Evolutionary conservation across 2,797 vertebrate species (phyloP), one percentile per base, ranked within the genome.

Genomic region (Petrocephalus sullivani): DNA sequence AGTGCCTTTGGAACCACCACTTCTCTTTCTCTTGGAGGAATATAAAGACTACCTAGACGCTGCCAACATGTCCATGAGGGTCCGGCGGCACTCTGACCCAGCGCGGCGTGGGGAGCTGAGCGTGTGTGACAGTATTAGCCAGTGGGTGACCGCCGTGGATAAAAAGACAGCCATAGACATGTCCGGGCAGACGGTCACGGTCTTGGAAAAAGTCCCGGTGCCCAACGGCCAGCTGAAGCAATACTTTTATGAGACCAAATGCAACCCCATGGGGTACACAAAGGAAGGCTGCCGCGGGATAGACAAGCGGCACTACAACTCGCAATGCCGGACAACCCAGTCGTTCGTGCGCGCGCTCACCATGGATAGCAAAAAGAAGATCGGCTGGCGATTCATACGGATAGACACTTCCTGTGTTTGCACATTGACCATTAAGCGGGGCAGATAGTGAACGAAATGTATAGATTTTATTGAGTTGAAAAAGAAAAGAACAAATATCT

Each of bases 331-430:
- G 98, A 99, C 98, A 97, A 99, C 98, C 95, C 98, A 99, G 95
- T 99, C 98, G 92, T 99, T 98, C 0, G 98, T 99, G 95, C 96
- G 98, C 95, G 98, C 98, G 89, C 97, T 99, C 90, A 99, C 98
- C 95, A 98, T 99, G 98, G 98, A 99, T 99, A 98, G 96, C 94
- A 99, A 99, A 97, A 98, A 98, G 96, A 97, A 98, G 95, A 98
- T 99, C 90, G 98, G 98, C 93, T 99, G 98, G 98, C 96, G 98
- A 90, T 99, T 99, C 96, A 99, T 99, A 97, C 97, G 98, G 96
- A 99, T 99, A 98, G 98, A 99, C 98, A 99, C 98, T 98, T 99
- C 98, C 90, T 99, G 98, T 97, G 98, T 99, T 97, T 99, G 98
- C 97, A 99, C 98, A 97, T 94, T 99, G 96, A 99, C 98, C 97